A percentile compares a stretch with the other conserved stretches of the same genome.
These are phyloP conservation scores for Scaptomyza cyrtandrae DNA, from an alignment of 2,888 invertebrate genomes.

Conservation along the genomic window DNA sequence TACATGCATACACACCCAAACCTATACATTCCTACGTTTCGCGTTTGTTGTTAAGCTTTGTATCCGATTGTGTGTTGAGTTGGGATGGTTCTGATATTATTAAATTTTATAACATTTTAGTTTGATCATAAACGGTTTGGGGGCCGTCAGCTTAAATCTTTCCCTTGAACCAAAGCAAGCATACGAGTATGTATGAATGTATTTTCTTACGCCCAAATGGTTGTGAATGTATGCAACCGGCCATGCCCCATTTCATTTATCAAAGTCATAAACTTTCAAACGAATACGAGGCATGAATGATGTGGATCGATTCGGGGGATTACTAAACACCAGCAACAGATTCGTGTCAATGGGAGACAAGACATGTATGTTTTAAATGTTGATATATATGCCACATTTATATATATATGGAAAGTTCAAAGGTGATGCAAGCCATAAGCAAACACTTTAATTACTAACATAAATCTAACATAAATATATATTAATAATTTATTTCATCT, in stretches of 20 bases:
- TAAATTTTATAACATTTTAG: conserved; percentile 78
- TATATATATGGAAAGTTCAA: not conserved
- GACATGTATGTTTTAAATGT: conserved; percentile 1
- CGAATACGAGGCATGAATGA: conserved; percentile 59
- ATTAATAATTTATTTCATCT: too few species aligned
- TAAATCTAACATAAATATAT: not conserved
- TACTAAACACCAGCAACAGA: conserved; percentile 13
- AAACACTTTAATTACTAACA: not conserved
- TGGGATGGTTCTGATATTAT: conserved; percentile 50
- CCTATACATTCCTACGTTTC: not conserved
- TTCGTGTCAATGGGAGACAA: conserved; percentile 24
- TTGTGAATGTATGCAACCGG: conserved; percentile 16
- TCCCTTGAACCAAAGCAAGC: conserved; percentile 17
- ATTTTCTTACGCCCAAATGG: not conserved
- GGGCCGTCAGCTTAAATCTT: conserved; percentile 55
- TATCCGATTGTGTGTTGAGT: conserved; percentile 9
- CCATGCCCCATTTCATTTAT: conserved; percentile 76
- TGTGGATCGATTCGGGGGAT: conserved; percentile 28
- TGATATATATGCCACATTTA: not conserved
- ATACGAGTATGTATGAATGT: conserved; percentile 12
- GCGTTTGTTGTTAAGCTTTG: not conserved
- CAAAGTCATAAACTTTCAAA: conserved; percentile 77
- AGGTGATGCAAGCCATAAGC: not conserved
- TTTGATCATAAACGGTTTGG: conserved; percentile 73
- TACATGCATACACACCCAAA: not conserved